phyloP scores from a whole-genome alignment of 2,888 invertebrate genomes.

The Drosophila prostipennis region DNA sequence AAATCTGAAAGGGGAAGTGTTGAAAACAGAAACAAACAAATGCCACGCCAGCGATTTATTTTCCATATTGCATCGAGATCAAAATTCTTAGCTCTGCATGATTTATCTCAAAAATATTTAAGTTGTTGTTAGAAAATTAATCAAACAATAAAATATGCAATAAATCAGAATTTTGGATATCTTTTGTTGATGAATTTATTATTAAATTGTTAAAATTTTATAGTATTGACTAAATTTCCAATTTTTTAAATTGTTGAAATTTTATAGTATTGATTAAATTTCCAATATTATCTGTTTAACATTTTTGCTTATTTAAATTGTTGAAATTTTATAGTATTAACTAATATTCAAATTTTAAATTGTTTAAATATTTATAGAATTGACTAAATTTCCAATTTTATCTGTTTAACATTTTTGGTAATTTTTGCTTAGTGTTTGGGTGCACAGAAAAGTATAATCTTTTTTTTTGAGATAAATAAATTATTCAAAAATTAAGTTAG shows the following conservation, averaged over 20 bases:
- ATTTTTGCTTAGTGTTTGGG: no score
- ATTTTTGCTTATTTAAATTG: no score
- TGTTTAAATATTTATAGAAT: background rate
- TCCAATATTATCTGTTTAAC: no score
- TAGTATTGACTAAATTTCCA: no score
- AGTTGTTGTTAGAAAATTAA: background rate
- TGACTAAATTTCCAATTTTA: no score
- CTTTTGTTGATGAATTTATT: no score
- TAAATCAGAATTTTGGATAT: background rate
- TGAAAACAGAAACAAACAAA: conserved; percentile 47
- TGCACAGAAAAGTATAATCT: no score
- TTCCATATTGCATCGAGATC: conserved; percentile 10
- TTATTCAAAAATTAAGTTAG: background rate
- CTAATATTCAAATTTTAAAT: no score
- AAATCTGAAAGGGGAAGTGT: conserved; percentile 29
- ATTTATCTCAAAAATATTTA: conserved; percentile 1
- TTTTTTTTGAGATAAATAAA: no score
- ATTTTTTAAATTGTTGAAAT: no score
- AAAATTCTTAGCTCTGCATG: conserved; percentile 1
- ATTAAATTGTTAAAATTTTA: background rate
- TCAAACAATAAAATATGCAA: background rate
- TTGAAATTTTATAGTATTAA: background rate
- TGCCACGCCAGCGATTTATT: conserved; percentile 28
- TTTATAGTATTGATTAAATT: no score
- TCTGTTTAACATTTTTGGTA: no score